phyloP scores from a whole-genome alignment of 1,140 invertebrate genomes.

The Micrasema longulum region DNA sequence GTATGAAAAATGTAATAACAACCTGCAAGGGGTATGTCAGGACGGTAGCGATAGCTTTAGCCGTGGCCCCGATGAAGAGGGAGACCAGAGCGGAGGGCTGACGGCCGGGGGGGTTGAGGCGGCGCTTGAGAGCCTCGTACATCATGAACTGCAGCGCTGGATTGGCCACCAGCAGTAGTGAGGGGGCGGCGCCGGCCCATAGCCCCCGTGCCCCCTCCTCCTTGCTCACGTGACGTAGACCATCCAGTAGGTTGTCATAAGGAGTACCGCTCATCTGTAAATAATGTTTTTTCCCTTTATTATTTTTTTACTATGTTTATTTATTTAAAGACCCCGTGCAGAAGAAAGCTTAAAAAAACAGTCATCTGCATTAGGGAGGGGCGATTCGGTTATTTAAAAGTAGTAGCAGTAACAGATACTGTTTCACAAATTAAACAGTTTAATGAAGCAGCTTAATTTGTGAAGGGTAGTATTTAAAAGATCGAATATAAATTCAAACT shows the following conservation, averaged over 20 bases:
- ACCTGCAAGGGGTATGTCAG: conserved; percentile 88
- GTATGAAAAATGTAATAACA: no score
- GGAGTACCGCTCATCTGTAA: conserved; percentile 48
- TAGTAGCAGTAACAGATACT: no score
- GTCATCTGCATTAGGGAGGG: no score
- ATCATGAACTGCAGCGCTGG: conserved; percentile 93
- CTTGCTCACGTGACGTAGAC: conserved; percentile 76
- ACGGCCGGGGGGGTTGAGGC: conserved; percentile 62
- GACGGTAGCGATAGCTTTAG: conserved; percentile 85
- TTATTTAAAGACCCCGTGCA: no score
- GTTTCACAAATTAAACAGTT: no score
- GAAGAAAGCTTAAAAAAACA: no score
- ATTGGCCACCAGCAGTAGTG: conserved; percentile 86
- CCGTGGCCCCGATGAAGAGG: conserved; percentile 76
- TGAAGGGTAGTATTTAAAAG: no score
- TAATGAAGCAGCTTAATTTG: no score
- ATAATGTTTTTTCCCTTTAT: no score
- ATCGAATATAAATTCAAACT: no score
- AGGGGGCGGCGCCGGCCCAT: conserved; percentile 86
- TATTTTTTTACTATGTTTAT: no score
- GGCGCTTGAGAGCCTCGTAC: conserved; percentile 86
- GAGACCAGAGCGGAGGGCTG: conserved; percentile 59
- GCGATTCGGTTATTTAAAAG: no score
- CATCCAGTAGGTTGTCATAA: conserved; percentile 70
- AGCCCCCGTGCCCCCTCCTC: conserved; percentile 78